Conservation (phyloP, 2,888 invertebrate genomes). For the Melanostoma scalare region DNA sequence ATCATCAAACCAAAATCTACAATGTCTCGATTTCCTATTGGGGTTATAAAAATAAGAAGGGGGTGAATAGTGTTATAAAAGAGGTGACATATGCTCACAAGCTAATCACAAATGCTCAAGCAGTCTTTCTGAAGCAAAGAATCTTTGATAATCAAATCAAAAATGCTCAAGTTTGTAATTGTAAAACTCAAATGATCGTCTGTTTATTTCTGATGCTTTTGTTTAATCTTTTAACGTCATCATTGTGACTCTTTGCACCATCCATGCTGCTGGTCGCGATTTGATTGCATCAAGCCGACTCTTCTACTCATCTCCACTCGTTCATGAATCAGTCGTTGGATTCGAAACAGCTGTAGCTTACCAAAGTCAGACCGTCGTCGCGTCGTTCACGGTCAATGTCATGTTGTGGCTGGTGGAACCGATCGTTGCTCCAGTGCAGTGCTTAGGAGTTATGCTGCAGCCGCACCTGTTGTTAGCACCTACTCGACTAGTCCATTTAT, state of each 20-base stretch:
- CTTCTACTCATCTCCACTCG: slow-evolving; percentile 72
- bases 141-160: no score
- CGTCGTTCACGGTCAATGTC: slow-evolving; percentile 78
- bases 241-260: slow-evolving; percentile 77
- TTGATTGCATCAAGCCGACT: slow-evolving; percentile 63
- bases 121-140: no score
- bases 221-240: slow-evolving; percentile 73
- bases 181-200: not conserved
- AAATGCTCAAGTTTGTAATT: slow-evolving; percentile 40
- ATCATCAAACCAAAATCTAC: no score
- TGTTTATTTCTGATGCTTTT: not conserved
- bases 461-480: slow-evolving; percentile 75
- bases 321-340: slow-evolving; percentile 78
- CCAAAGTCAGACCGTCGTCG: slow-evolving; percentile 79
- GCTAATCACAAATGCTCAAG: slow-evolving; percentile 1
- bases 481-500: slow-evolving; percentile 59
- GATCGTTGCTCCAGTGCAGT: slow-evolving; percentile 77
- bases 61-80: no score
- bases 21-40: no score
- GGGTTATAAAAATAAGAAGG: no score
- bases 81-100: slow-evolving; percentile 17
- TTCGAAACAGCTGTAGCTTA: slow-evolving; percentile 79
- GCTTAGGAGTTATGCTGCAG: slow-evolving; percentile 73
- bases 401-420: slow-evolving; percentile 78
- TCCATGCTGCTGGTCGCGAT: slow-evolving; percentile 75